These are phyloP conservation scores for Ditula angustiorana DNA, from an alignment of 2,888 invertebrate species.

Conservation along the genomic window DNA sequence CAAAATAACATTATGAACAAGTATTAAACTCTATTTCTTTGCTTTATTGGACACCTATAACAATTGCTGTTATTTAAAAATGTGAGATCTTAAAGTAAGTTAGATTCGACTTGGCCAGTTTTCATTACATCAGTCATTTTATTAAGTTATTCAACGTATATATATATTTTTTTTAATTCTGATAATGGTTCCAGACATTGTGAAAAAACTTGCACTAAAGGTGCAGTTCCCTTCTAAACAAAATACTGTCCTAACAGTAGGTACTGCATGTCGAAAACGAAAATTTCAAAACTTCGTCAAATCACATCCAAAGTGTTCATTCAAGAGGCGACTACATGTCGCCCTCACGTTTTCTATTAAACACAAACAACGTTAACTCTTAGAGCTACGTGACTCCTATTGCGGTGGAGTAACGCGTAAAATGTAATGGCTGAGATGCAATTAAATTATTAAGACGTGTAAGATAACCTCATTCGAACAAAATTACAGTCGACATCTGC, in stretches of 20 bases:
- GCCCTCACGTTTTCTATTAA: slow-evolving; percentile 69
- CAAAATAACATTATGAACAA: no score
- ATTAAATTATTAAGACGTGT: slow-evolving; percentile 60
- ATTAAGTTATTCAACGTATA: no score
- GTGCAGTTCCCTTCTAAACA: background rate
- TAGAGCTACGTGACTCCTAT: slow-evolving; percentile 43
- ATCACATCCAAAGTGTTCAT: slow-evolving; percentile 59
- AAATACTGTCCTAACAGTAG: background rate
- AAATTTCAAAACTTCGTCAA: slow-evolving; percentile 57
- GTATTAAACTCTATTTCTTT: no score
- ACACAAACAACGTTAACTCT: slow-evolving; percentile 54
- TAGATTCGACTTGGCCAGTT: no score
- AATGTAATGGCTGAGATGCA: slow-evolving; percentile 42
- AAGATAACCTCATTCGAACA: slow-evolving; percentile 67
- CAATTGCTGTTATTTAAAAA: no score
- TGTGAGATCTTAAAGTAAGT: no score
- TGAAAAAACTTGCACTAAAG: no score
- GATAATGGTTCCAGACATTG: no score
- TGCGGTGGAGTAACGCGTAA: slow-evolving; percentile 45
- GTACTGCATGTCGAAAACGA: slow-evolving; percentile 3
- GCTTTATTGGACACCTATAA: no score
- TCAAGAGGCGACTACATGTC: slow-evolving; percentile 51
- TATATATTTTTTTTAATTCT: no score
- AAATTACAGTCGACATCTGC: slow-evolving; percentile 69
- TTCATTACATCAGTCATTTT: no score